phyloP scores from a whole-genome alignment of 1,140 invertebrate genomes.

The Harpegnathos saltator region DNA sequence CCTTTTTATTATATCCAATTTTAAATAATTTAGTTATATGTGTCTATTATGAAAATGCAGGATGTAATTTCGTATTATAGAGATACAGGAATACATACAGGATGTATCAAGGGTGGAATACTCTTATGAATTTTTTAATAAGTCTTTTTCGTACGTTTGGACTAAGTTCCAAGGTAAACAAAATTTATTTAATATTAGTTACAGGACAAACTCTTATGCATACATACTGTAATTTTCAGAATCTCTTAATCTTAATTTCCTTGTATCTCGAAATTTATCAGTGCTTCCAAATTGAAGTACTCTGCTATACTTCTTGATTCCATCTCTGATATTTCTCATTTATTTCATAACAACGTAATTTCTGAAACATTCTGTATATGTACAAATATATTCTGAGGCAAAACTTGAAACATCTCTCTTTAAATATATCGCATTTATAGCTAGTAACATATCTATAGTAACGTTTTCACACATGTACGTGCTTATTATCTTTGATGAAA shows the following conservation, averaged over 20 bases:
- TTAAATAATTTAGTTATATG: constrained; percentile 6
- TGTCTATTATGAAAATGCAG: constrained; percentile 5
- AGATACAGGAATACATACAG: constrained; percentile 13
- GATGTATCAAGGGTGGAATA: constrained; percentile 28
- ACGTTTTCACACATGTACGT: constrained; percentile 13
- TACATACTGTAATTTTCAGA: background rate
- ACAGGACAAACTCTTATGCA: background rate
- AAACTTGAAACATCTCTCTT: constrained; percentile 26
- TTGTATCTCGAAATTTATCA: background rate
- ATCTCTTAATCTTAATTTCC: background rate
- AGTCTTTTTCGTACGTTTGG: background rate
- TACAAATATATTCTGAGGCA: background rate
- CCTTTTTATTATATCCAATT: constrained; percentile 22
- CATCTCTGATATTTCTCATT: constrained; percentile 3
- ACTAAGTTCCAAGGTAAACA: constrained; percentile 8
- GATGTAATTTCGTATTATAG: background rate
- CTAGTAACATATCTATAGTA: constrained; percentile 13
- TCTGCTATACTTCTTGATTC: constrained; percentile 15
- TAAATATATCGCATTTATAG: constrained; percentile 31
- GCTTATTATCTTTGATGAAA: background rate
- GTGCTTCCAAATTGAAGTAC: background rate
- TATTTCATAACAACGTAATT: background rate
- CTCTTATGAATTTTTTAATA: background rate
- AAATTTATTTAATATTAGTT: background rate
- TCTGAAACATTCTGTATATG: constrained; percentile 14